Evolutionary conservation across 2,113 vertebrate species (phyloP), one percentile per base, ranked within the genome.

Genomic region (Arizona elegans): DNA sequence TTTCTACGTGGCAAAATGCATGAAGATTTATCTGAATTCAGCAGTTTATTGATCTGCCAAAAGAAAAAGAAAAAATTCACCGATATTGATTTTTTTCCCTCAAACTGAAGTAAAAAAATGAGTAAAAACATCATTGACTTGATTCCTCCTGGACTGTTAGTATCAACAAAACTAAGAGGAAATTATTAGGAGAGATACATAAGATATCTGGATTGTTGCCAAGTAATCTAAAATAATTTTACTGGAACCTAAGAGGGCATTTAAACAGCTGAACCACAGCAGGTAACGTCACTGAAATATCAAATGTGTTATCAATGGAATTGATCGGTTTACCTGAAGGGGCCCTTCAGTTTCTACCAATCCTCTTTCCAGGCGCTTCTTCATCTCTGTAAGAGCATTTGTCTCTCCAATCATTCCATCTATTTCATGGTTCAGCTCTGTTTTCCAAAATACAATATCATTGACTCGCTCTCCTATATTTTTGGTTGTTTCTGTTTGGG

Each of bases 371-470:
- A 99, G 94, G 92, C 98, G 97, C 91, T 97, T 98, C 97, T 98
- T 99, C 91, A 98, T 91, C 62, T 99, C 98, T 0, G 91, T 97
- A 26, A 99, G 98, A 0, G 97, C 97, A 0, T 98, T 98, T 88
- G 98, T 99, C 97, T 99, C 99, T 7, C 97, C 98, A 55, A 98
- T 98, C 98, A 99, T 98, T 96, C 98, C 98, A 92, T 99, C 98
- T 23, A 98, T 97, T 96, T 99, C 99, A 65, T 98, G 98, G 94
- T 92, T 97, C 90, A 99, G 98, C 97, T 99, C 99, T 0, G 98
- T 98, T 96, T 97, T 99, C 99, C 99, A 99, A 96, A 99, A 99
- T 15, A 96, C 95, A 5, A 99, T 98, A 94, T 99, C 98, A 0
- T 96, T 99, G 93, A 99, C 93, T 0, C 99, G 97, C 95, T 98